Base-by-base conservation (phyloP, 1,140 invertebrate genomes). In the Drosophila eugracilis region DNA sequence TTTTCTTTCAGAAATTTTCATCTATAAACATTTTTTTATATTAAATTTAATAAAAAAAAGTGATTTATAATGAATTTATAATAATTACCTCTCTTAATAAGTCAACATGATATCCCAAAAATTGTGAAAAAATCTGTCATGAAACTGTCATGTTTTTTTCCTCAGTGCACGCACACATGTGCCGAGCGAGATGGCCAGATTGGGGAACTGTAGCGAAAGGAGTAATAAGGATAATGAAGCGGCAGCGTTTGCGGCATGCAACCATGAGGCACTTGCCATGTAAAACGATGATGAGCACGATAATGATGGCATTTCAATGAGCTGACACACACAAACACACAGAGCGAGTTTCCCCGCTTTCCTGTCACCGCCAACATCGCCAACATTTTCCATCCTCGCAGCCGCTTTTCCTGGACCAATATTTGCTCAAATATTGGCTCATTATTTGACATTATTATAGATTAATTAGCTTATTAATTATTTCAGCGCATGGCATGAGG, bases 221-320 rank as follows among this genome's bases (percentile, higher is more conserved):
- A 88, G 83, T 88, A 88, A 88, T 88, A 83, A 83, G 83, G 78
- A 88, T 88, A 88, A 88, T 88, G 83, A 88, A 88, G 83, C 83
- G 79, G 83, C 83, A 88, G 70, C 62, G 41, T 67, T 50, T 70
- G 49, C 73, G 80, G 75, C 75, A 84, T 84, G 75, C 53, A 71
- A 77, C 73, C 63, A 62, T 76, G 53, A 21, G 74, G 75, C 63
- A 83, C 78, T 83, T 83, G 74, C 81, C 77, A 74, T 74, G 78
- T 75, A 79, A 79, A 85, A 85, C 80, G 76, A 79, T 85, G 83
- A 78, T 86, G 83, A 78, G 83, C 83, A 81, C 66, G 65, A 88
- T 88, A 88, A 88, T 88, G 83, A 88, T 83, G 83, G 78, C 71
- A 78, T 75, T 78, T 86, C 76, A 80, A 80, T 86, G 76, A 62